Conservation (phyloP, 2,888 invertebrate species). For the Exocentrus adspersus region DNA sequence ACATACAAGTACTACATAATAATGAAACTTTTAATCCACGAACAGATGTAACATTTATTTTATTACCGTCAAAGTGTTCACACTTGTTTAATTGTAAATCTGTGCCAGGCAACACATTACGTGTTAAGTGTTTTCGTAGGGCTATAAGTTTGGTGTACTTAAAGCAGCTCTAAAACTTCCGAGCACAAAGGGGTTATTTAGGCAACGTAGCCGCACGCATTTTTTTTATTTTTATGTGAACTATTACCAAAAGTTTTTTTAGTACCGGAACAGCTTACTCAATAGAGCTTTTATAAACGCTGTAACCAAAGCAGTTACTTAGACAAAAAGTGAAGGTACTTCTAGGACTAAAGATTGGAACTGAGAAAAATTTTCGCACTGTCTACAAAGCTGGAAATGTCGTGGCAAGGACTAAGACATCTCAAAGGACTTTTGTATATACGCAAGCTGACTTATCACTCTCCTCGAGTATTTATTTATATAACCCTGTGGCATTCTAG, state of each 20-base stretch:
- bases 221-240: too few relatives aligned
- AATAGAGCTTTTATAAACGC: too few relatives aligned
- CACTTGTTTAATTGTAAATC: neutral
- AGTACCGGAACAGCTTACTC: too few relatives aligned
- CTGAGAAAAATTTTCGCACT: neutral
- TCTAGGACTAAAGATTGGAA: neutral
- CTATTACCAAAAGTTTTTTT: too few relatives aligned
- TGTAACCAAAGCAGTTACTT: too few relatives aligned
- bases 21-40: neutral
- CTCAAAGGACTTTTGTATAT: neutral
- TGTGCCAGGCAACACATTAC: neutral
- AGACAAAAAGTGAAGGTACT: too few relatives aligned
- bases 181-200: too few relatives aligned
- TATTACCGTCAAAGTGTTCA: neutral
- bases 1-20: neutral
- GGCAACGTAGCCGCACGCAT: too few relatives aligned
- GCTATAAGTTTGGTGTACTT: too few relatives aligned
- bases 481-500: neutral
- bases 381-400: neutral
- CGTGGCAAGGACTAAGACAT: neutral
- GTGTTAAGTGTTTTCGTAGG: neutral
- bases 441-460: neutral
- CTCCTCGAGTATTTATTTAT: constrained; percentile 3
- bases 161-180: too few relatives aligned
- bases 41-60: neutral